Base-by-base conservation (phyloP, 2,797 vertebrate genomes). In the Lacerta viridis region DNA sequence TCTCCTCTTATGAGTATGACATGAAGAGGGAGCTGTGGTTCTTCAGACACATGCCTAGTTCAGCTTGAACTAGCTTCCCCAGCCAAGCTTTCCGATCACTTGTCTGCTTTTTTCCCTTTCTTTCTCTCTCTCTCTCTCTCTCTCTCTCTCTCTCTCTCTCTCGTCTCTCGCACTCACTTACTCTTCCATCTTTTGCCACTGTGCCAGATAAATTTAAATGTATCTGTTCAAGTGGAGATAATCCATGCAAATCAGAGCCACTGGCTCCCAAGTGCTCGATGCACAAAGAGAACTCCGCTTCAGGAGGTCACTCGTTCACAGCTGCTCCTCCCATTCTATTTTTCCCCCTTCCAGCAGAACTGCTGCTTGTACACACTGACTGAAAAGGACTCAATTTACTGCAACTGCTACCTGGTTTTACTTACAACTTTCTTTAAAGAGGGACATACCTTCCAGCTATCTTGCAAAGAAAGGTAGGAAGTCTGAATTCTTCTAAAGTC, bases 21-120 rank as follows among this genome's bases (percentile, higher is more conserved):
- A 98, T 98, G 98, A 99, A 99, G 98, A 98, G 98, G 99, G 98
- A 98, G 98, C 99, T 98, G 96, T 98, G 97, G 98, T 97, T 98
- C 98, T 98, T 98, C 97, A 86, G 95, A 98, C 96, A 94, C 97
- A 93, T 96, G 71, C 72, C 43, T 66, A 50, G 96, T 96, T 97
- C 97, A 95, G 97, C 95, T 91, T 89, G 90, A 85, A 10, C 75
- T 92, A 85, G 92, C 93, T 87, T 76, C 83, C 66, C 93, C 94
- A 94, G 85, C 93, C 94, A 85, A 79, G 95, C 96, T 96, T 96
- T 90, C 86, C 92, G 94, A 94, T 97, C 97, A 96, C 92, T 25
- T 91, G 94, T 94, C 95, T 95, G 91, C 68, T 89, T 81, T 79
- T 15, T 83, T 78, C 55, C 29, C 36, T 20, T 43, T 43, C 74